A percentile compares a stretch with the other conserved stretches of the same genome.
These are phyloP conservation scores for Ooceraea biroi DNA, from an alignment of 1,140 invertebrate genomes.

Conservation along the genomic window DNA sequence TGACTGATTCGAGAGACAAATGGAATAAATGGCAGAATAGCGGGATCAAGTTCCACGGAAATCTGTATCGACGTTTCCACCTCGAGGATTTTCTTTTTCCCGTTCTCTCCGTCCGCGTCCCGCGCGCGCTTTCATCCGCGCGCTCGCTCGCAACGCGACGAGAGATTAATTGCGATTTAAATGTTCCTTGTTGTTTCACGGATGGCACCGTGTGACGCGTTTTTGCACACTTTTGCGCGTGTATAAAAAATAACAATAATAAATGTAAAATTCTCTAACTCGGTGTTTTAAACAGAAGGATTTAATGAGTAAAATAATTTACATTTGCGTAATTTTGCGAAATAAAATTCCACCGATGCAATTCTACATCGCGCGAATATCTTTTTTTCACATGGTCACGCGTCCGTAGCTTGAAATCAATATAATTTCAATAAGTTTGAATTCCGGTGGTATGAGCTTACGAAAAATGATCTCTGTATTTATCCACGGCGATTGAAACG, in stretches of 20 bases:
- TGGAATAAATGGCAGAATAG: conserved; percentile 71
- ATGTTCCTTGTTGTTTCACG: conserved; percentile 75
- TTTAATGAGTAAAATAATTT: not conserved
- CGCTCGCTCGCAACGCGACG: conserved; percentile 51
- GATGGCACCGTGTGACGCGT: conserved; percentile 70
- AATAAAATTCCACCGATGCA: conserved; percentile 64
- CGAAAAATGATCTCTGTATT: conserved; percentile 29
- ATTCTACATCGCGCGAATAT: conserved; percentile 35
- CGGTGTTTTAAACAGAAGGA: not conserved
- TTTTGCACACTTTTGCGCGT: too few species aligned
- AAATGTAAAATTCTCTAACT: too few species aligned
- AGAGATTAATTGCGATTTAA: conserved; percentile 77
- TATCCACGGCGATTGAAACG: conserved; percentile 45
- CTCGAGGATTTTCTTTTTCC: conserved; percentile 22
- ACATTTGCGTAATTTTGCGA: not conserved
- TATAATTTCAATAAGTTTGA: conserved; percentile 28
- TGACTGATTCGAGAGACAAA: conserved; percentile 69
- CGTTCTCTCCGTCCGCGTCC: conserved; percentile 12
- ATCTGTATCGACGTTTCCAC: conserved; percentile 60
- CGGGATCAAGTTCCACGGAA: conserved; percentile 52
- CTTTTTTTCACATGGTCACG: not conserved
- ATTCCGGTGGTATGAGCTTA: not conserved
- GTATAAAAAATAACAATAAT: too few species aligned
- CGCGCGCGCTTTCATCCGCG: not conserved
- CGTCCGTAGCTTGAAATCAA: conserved; percentile 25